Conservation (phyloP, 2,888 invertebrate genomes). For the Lepidocyrtoides sp. region DNA sequence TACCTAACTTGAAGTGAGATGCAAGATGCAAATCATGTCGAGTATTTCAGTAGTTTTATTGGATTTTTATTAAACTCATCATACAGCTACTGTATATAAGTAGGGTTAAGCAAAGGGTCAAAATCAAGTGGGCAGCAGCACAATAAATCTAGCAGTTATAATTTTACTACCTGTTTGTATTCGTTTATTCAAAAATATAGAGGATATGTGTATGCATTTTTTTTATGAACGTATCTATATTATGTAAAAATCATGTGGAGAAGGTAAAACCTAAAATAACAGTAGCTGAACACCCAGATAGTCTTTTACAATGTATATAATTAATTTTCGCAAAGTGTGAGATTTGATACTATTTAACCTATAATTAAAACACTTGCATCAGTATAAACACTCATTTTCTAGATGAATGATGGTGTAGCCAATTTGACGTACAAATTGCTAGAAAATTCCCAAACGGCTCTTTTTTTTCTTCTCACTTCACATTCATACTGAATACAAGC, state of each 20-base stretch:
- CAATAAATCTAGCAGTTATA: not conserved
- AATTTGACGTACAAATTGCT: not conserved
- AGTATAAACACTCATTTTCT: conserved; percentile 37
- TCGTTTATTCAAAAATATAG: not conserved
- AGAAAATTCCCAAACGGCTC: conserved; percentile 16
- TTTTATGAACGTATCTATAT: too few relatives aligned
- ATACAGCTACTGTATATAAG: not conserved
- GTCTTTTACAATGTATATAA: conserved; percentile 34
- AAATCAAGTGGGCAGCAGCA: not conserved
- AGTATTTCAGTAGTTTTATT: not conserved
- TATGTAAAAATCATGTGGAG: not conserved
- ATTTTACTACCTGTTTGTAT: conserved; percentile 27
- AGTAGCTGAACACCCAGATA: conserved; percentile 46
- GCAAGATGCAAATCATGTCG: not conserved
- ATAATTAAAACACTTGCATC: conserved; percentile 52
- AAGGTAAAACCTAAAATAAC: conserved; percentile 31
- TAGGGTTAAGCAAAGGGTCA: not conserved
- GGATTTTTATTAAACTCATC: conserved; percentile 26
- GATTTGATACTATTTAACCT: conserved; percentile 43
- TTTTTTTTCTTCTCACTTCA: not conserved
- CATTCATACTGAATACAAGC: not conserved
- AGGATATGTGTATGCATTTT: too few relatives aligned
- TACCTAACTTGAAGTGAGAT: not conserved
- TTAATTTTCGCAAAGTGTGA: conserved; percentile 60
- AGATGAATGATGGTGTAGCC: conserved; percentile 26